Conservation (phyloP, 1,140 invertebrate genomes). For the Panulirus ornatus region DNA sequence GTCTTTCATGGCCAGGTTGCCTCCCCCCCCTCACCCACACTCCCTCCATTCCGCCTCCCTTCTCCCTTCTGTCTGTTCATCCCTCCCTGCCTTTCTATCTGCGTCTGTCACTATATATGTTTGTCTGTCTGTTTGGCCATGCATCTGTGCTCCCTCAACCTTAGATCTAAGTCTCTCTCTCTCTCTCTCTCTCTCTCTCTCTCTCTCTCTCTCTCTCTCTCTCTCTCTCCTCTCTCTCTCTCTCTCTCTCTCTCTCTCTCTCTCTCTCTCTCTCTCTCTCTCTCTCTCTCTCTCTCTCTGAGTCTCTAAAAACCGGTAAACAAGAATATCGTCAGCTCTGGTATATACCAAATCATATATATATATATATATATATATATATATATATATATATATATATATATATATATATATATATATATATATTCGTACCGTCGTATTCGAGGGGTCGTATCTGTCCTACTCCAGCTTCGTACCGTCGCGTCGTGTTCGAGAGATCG, state of each 20-base stretch:
- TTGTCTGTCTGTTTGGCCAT: background rate
- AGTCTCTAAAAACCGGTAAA: background rate
- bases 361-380: conserved; percentile 44
- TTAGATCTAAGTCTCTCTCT: background rate
- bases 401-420: conserved; percentile 46
- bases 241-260: conserved; percentile 45
- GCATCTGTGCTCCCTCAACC: background rate
- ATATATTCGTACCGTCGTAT: conserved; percentile 4
- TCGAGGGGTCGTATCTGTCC: no score
- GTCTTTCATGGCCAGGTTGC: conserved; percentile 57
- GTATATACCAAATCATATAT: background rate
- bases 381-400: conserved; percentile 48
- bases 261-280: conserved; percentile 48
- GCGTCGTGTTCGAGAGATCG: no score
- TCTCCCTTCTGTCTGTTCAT: background rate
- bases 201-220: background rate
- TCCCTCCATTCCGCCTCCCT: background rate
- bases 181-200: conserved; percentile 2
- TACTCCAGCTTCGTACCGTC: no score
- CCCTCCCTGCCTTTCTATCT: conserved; percentile 6
- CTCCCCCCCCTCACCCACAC: background rate
- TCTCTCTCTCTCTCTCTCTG: conserved; percentile 35
- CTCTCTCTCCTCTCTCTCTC: conserved; percentile 13
- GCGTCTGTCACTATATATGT: background rate
- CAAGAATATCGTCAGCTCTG: no score